Evolutionary conservation across 2,797 vertebrate genomes (phyloP).

Genomic region (Thaleichthys pacificus): DNA sequence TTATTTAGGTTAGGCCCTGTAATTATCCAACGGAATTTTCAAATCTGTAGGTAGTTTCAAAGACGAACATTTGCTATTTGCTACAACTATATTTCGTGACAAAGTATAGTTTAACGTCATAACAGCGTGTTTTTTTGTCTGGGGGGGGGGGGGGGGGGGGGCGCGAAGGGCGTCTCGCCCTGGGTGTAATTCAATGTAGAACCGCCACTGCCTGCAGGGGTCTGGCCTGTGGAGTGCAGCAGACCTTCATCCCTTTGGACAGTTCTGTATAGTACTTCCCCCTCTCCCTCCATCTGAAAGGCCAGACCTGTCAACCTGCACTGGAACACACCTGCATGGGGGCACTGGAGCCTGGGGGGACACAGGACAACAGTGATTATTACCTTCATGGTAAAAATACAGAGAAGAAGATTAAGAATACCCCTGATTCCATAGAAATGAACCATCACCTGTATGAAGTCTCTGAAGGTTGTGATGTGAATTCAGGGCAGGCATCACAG

Average conservation of each 20-base stretch:
- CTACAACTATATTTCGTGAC: too few relatives aligned
- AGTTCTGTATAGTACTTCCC: conserved; percentile 19
- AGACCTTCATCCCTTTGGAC: conserved; percentile 18
- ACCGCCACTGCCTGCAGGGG: conserved; percentile 40
- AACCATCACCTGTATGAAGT: not conserved
- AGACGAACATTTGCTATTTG: too few relatives aligned
- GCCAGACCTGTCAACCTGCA: conserved; percentile 31
- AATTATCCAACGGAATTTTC: too few relatives aligned
- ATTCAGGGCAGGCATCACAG: not conserved
- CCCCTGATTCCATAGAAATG: too few relatives aligned
- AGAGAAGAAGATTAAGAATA: not conserved
- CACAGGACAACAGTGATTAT: not conserved
- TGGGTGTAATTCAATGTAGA: too few relatives aligned
- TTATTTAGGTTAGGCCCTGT: too few relatives aligned
- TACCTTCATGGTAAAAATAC: not conserved
- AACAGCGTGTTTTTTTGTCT: too few relatives aligned
- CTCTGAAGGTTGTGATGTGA: not conserved
- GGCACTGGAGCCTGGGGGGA: conserved; percentile 16
- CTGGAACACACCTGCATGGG: conserved; percentile 24
- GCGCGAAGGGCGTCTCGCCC: too few relatives aligned
- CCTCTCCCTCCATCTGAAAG: conserved; percentile 33
- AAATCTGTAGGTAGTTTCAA: too few relatives aligned
- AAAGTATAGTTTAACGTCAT: too few relatives aligned
- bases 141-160: too few relatives aligned
- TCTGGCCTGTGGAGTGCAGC: conserved; percentile 21